Conservation (phyloP, 2,888 invertebrate genomes). For the Azorinus chamasolen region DNA sequence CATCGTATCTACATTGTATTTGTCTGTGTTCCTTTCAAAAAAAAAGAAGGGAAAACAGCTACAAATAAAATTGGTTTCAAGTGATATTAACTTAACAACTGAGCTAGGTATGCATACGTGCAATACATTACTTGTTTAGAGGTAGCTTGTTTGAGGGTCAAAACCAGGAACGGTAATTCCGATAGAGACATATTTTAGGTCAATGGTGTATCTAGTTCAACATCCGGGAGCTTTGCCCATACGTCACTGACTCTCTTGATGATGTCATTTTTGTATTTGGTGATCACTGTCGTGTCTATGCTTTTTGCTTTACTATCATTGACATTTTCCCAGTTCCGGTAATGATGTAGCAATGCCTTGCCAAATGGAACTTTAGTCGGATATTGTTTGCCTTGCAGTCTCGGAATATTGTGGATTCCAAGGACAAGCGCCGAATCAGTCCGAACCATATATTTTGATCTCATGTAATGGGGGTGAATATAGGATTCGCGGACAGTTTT, state of each 20-base stretch:
- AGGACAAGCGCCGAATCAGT: conserved; percentile 65
- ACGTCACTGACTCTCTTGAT: conserved; percentile 30
- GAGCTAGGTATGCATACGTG: too few relatives aligned
- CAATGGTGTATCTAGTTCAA: conserved; percentile 8
- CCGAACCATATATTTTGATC: conserved; percentile 77
- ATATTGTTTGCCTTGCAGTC: conserved; percentile 12
- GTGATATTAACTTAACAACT: too few relatives aligned
- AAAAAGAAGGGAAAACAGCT: too few relatives aligned
- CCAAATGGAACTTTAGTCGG: conserved; percentile 26
- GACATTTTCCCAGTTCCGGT: conserved; percentile 72
- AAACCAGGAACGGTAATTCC: too few relatives aligned
- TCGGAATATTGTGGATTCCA: conserved; percentile 75
- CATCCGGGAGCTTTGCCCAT: conserved; percentile 29
- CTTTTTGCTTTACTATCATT: conserved; percentile 31
- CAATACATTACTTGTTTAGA: too few relatives aligned
- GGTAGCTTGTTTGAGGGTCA: too few relatives aligned
- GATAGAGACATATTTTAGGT: too few relatives aligned
- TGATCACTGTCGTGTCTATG: conserved; percentile 43
- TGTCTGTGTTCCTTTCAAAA: too few relatives aligned
- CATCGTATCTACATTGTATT: too few relatives aligned
- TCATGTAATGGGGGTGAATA: conserved; percentile 46
- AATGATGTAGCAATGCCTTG: conserved; percentile 74
- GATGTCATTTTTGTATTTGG: conserved; percentile 57
- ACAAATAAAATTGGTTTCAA: too few relatives aligned
- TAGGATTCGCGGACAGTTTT: conserved; percentile 66